Evolutionary conservation across 2,888 invertebrate genomes (phyloP).

Genomic region (Sesamia inferens): DNA sequence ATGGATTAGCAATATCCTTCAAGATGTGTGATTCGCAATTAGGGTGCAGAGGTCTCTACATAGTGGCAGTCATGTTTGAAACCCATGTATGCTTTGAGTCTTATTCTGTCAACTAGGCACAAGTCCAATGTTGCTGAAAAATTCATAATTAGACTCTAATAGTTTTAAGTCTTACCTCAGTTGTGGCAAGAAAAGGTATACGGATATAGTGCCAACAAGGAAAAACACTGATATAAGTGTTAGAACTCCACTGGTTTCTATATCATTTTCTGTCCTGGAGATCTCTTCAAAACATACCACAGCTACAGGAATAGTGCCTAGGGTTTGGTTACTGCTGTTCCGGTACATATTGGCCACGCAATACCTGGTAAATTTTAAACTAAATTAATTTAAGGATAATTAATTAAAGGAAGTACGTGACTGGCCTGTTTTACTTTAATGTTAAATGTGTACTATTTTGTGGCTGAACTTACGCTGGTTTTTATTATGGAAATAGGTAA

Average conservation of each 20-base stretch:
- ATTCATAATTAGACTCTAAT: background rate
- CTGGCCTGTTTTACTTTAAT: background rate
- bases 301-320: constrained; percentile 76
- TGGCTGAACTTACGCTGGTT: background rate
- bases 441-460: background rate
- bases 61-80: background rate
- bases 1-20: background rate
- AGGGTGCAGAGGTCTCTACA: background rate
- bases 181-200: constrained; percentile 91
- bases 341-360: constrained; percentile 78
- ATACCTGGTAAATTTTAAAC: constrained; percentile 71
- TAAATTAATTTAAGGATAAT: background rate
- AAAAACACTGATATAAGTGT: constrained; percentile 90
- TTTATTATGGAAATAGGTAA: background rate
- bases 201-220: constrained; percentile 89
- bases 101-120: background rate
- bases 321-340: constrained; percentile 64
- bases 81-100: background rate
- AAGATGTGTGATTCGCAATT: background rate
- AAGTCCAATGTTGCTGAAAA: background rate
- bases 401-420: background rate
- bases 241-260: constrained; percentile 83
- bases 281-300: constrained; percentile 93
- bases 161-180: constrained; percentile 83
- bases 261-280: constrained; percentile 82